These are phyloP conservation scores for Megalurothrips usitatus DNA, from an alignment of 2,888 invertebrate species.

Conservation along the genomic window DNA sequence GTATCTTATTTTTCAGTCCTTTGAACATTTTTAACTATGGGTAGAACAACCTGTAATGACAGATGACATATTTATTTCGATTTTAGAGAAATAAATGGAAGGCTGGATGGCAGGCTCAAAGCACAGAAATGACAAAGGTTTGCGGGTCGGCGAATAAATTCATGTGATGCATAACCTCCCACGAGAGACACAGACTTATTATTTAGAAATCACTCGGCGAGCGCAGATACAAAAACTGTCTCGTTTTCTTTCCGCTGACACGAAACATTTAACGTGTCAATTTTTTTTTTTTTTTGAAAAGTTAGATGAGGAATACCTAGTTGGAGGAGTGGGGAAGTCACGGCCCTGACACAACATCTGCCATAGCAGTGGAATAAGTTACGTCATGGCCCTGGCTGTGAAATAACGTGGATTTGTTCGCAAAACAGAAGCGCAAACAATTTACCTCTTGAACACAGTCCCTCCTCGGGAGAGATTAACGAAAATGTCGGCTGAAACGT, in stretches of 20 bases:
- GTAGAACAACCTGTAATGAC: not conserved
- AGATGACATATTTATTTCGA: not conserved
- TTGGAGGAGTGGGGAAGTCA: not conserved
- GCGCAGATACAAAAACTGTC: no score
- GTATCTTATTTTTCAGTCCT: slow-evolving; percentile 82
- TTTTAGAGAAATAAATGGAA: not conserved
- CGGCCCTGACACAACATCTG: not conserved
- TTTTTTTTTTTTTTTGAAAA: no score
- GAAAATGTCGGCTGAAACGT: not conserved
- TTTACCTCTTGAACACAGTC: not conserved
- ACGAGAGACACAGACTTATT: not conserved
- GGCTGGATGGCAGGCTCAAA: not conserved
- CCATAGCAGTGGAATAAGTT: not conserved
- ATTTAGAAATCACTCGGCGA: no score
- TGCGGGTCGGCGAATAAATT: not conserved
- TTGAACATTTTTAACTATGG: slow-evolving; percentile 64
- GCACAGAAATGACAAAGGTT: not conserved
- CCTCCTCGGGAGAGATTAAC: not conserved
- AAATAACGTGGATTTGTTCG: not conserved
- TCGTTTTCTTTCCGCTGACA: no score
- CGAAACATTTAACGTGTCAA: no score
- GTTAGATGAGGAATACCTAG: no score
- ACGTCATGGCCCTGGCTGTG: not conserved
- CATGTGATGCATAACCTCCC: not conserved
- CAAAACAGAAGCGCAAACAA: not conserved